Percentiles rank a stretch among this genome's conserved stretches.
Evolutionary conservation across 2,113 vertebrate genomes (phyloP).

Genomic region (Anarhynchus alexandrinus): DNA sequence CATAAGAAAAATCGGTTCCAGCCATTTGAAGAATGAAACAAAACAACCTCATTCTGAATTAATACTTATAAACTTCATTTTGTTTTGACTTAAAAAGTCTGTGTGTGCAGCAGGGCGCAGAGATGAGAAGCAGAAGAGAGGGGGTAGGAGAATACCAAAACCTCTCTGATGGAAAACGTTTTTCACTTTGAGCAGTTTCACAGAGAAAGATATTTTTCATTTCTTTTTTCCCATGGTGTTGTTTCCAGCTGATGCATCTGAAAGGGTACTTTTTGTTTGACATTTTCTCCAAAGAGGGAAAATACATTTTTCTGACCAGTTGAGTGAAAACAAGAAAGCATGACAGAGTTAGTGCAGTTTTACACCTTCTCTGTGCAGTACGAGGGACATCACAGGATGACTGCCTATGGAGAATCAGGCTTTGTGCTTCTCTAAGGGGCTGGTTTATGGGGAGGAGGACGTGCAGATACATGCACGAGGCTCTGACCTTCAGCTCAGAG

Average conservation of each 20-base stretch:
- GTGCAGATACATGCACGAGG: background rate
- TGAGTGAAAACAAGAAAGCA: background rate
- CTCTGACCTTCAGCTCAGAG: background rate
- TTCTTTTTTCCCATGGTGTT: background rate
- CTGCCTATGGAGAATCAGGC: background rate
- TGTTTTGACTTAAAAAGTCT: background rate
- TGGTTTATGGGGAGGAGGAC: background rate
- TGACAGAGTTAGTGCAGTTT: background rate
- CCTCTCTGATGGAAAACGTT: background rate
- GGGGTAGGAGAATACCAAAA: background rate
- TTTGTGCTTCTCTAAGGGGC: background rate
- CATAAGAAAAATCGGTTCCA: background rate
- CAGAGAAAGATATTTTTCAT: background rate
- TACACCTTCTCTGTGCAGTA: background rate
- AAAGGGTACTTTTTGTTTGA: background rate
- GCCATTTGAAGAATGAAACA: conserved; percentile 2
- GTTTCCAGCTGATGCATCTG: background rate
- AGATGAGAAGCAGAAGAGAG: background rate
- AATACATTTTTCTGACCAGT: background rate
- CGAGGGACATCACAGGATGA: rapidly evolving
- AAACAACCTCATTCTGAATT: background rate
- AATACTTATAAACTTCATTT: conserved; percentile 11
- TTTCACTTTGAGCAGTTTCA: background rate
- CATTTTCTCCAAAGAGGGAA: background rate
- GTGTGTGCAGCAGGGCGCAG: background rate